phyloP scores from a whole-genome alignment of 2,888 invertebrate genomes.

The Tenthredo scrophulariae region DNA sequence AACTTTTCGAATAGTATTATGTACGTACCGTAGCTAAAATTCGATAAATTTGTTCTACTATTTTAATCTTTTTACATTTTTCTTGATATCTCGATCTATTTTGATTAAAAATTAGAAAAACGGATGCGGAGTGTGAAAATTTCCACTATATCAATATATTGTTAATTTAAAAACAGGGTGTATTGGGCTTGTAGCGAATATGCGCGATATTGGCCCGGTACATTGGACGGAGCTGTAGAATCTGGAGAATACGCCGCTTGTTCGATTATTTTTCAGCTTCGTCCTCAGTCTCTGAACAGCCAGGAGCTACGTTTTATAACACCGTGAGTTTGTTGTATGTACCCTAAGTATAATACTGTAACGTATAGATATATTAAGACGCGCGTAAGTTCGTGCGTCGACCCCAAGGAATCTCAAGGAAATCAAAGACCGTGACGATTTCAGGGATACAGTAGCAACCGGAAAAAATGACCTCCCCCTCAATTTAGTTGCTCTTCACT shows the following conservation, averaged over 20 bases:
- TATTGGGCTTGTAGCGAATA: constrained; percentile 71
- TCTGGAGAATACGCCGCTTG: constrained; percentile 66
- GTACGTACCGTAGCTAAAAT: too few species aligned
- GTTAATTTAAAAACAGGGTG: constrained; percentile 60
- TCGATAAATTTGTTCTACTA: too few species aligned
- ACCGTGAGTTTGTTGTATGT: constrained; percentile 41
- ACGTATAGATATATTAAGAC: not conserved
- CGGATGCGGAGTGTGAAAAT: not conserved
- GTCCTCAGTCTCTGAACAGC: constrained; percentile 66
- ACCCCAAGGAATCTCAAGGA: constrained; percentile 44
- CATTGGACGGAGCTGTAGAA: constrained; percentile 70
- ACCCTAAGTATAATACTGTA: not conserved
- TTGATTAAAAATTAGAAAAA: not conserved
- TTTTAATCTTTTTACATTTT: not conserved
- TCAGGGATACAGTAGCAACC: constrained; percentile 29
- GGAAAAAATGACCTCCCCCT: constrained; percentile 37
- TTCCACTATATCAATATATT: not conserved
- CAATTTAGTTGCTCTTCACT: constrained; percentile 43
- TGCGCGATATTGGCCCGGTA: constrained; percentile 69
- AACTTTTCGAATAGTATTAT: not conserved
- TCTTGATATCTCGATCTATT: not conserved
- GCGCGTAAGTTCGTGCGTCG: constrained; percentile 31
- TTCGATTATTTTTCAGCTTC: constrained; percentile 61
- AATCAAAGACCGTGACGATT: constrained; percentile 51
- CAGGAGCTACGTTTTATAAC: constrained; percentile 50